Percentiles rank a stretch among this genome's conserved stretches.
Evolutionary conservation across 1,140 invertebrate species (phyloP).

Genomic region (Panagrolaimus sp.): DNA sequence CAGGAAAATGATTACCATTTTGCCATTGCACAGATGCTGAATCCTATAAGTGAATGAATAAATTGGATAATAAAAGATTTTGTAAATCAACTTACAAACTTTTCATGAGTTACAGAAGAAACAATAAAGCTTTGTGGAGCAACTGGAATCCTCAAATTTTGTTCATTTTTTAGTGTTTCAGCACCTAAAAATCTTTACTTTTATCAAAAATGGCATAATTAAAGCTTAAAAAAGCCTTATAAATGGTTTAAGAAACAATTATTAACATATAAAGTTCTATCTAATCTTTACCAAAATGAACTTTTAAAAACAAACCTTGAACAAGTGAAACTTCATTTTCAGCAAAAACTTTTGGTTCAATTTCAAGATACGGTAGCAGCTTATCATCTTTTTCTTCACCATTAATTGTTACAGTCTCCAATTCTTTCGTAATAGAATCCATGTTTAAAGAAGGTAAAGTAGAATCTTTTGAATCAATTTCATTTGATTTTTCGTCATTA

Average conservation of each 20-base stretch:
- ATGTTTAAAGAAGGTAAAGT: too few species aligned
- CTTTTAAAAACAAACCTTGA: slow-evolving; percentile 18
- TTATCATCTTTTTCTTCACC: neutral
- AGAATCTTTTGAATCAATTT: neutral
- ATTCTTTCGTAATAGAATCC: too few species aligned
- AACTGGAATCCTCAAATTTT: slow-evolving; percentile 40
- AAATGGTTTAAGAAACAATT: too few species aligned
- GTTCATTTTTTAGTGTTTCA: slow-evolving; percentile 21
- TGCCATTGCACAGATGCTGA: slow-evolving; percentile 33
- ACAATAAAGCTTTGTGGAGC: slow-evolving; percentile 32
- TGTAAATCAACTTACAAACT: slow-evolving; percentile 20
- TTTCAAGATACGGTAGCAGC: neutral
- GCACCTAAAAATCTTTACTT: slow-evolving; percentile 19
- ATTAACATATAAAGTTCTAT: too few species aligned
- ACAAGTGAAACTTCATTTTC: slow-evolving; percentile 20
- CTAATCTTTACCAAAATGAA: neutral
- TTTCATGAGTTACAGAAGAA: slow-evolving; percentile 25
- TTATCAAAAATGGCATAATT: neutral
- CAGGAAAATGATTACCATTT: slow-evolving; percentile 36
- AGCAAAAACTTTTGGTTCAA: slow-evolving; percentile 14
- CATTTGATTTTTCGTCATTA: slow-evolving; percentile 14
- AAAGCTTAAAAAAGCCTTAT: too few species aligned
- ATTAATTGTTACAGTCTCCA: too few species aligned
- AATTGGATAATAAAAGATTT: slow-evolving; percentile 11
- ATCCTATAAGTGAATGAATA: neutral